A percentile compares a stretch with the other conserved stretches of the same genome.
Evolutionary conservation across 2,888 invertebrate species (phyloP).

Genomic region (Ametastegia equiseti): DNA sequence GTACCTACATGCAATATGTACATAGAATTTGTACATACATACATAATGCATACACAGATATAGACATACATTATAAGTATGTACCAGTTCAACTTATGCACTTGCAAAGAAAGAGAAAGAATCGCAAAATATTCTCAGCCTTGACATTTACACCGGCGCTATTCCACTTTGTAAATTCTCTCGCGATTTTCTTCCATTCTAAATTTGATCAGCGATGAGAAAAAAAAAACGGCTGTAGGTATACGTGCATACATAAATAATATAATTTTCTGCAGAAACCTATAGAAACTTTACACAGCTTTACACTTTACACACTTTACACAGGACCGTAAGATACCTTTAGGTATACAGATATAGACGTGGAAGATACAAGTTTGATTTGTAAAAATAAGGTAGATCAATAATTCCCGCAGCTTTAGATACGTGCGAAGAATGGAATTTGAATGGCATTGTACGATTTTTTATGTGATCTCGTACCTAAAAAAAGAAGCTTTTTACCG

Average conservation of each 20-base stretch:
- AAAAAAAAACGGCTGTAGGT: too few relatives aligned
- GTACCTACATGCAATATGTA: background rate
- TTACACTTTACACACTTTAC: too few relatives aligned
- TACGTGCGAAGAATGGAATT: background rate
- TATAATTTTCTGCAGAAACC: too few relatives aligned
- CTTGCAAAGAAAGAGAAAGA: background rate
- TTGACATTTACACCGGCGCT: constrained; percentile 24
- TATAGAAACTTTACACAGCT: too few relatives aligned
- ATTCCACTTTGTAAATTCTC: background rate
- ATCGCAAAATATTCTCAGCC: background rate
- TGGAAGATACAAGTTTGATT: too few relatives aligned
- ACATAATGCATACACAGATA: background rate
- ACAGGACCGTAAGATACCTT: too few relatives aligned
- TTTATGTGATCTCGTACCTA: background rate
- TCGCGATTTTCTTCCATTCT: background rate
- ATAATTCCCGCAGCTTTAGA: too few relatives aligned
- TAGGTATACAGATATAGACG: too few relatives aligned
- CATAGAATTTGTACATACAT: background rate
- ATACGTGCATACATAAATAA: background rate
- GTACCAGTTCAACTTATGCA: background rate
- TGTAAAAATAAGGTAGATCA: too few relatives aligned
- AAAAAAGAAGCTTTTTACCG: background rate
- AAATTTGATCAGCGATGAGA: too few relatives aligned
- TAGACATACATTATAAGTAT: background rate
- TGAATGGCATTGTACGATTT: background rate